Evolutionary conservation across 2,888 invertebrate genomes (phyloP), one percentile per base, ranked within the genome.

Genomic region (Cheilosia variabilis): DNA sequence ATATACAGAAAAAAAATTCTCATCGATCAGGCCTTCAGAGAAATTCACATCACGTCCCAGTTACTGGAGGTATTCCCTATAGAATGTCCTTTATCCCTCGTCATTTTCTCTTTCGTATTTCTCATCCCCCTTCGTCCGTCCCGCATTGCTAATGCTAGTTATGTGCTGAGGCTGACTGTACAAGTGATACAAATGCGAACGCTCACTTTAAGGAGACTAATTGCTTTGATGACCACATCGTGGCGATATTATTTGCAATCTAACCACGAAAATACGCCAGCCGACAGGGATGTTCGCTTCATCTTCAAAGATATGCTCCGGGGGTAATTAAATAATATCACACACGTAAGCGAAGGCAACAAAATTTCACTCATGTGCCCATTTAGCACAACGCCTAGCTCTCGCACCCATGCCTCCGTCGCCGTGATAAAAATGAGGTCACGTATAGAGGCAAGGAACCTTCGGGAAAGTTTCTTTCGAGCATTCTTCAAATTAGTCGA

Each of bases 11-110:
- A 10, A 4, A 55, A 37, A 37, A 13, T 1, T 15, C 55, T 5
- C 19, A 62, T 77, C 60, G 77, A 69, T 77, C 68, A 53, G 50
- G 24, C 22, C 15, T 47, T 37, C 10, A 27, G 63, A 34, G 43
- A 62, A 75, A 84, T 84, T 80, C 84, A 71, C 75, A 80, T 84
- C 84, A 84, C 80, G 84, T 84, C 63, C 65, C 75, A 24, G 37
- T 65, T 50, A 41, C 50, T 73, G 22, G 6, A 27, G 27, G 27
- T 52, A 53, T 66, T 76, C 68, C 76, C 76, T 31, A 43, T 10
- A 37, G 60, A 53, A 62, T 62, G 78, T 62, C 68, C 69, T 78
- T 71, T 63, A 37, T 24, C 50, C 37, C 27, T 15, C 47, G 24
- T 19, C 34, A 27, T n/a, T 10, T 15, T n/a, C 5, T 10, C 34